Evolutionary conservation across 2,888 invertebrate genomes (phyloP).

Genomic region (Caenorhabditis sp.): DNA sequence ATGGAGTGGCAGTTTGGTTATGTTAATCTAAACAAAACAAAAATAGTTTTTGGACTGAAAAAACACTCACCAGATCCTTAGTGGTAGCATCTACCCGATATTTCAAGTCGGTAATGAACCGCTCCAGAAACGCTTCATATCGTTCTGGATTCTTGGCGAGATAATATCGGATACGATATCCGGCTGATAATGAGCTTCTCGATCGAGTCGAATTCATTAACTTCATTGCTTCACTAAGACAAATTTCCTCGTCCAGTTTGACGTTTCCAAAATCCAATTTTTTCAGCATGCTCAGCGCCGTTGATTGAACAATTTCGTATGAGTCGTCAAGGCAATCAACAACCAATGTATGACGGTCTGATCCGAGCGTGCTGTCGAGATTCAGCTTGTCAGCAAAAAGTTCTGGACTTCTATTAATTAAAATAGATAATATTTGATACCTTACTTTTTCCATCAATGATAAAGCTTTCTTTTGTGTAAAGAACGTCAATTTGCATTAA

Average conservation of each 20-base stretch:
- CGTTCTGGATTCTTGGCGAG: constrained; percentile 30
- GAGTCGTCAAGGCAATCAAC: constrained; percentile 62
- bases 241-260: constrained; percentile 30
- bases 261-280: constrained; percentile 43
- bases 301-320: constrained; percentile 58
- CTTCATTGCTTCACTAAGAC: constrained; percentile 5
- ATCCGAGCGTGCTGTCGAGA: constrained; percentile 44
- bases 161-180: constrained; percentile 56
- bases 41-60: neutral
- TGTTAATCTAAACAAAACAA: constrained; percentile 40
- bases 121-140: constrained; percentile 8
- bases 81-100: neutral
- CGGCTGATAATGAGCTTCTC: constrained; percentile 29
- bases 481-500: constrained; percentile 57
- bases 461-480: constrained; percentile 45
- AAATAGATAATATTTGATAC: neutral
- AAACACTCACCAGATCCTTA: constrained; percentile 11
- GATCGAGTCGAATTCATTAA: constrained; percentile 21
- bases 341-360: constrained; percentile 35
- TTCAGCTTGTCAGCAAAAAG: constrained; percentile 32
- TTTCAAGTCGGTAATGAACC: constrained; percentile 11
- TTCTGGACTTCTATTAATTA: constrained; percentile 13
- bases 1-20: constrained; percentile 54
- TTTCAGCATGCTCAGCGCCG: constrained; percentile 39
- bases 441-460: constrained; percentile 45